phyloP scores from a whole-genome alignment of 1,140 invertebrate species.

The Eciton burchellii region DNA sequence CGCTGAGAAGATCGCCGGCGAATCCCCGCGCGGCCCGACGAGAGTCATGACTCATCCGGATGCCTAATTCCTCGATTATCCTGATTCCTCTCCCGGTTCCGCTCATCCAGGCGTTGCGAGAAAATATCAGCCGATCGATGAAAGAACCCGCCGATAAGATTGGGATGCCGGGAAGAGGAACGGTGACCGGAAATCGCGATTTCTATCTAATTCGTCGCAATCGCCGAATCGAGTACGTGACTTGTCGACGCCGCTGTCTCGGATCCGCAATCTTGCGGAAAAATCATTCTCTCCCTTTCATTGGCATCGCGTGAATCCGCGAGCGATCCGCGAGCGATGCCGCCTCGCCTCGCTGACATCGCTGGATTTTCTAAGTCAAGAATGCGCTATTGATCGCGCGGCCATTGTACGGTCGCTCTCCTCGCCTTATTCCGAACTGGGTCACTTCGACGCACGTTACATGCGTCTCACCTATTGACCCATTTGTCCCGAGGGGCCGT shows the following conservation, averaged over 20 bases:
- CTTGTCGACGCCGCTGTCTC: neutral
- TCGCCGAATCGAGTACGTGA: neutral
- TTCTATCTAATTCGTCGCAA: neutral
- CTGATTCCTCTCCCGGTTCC: neutral
- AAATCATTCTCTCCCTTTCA: neutral
- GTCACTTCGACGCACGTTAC: constrained; percentile 68
- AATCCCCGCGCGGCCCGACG: neutral
- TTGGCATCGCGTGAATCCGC: neutral
- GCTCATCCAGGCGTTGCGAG: neutral
- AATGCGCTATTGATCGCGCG: constrained; percentile 83
- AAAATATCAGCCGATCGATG: neutral
- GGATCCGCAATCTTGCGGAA: constrained; percentile 9
- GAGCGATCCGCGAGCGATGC: constrained; percentile 10
- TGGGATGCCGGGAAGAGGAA: neutral
- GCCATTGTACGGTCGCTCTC: constrained; percentile 43
- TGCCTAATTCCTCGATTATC: constrained; percentile 18
- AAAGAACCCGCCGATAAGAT: constrained; percentile 11
- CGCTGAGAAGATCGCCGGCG: neutral
- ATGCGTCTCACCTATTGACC: constrained; percentile 75
- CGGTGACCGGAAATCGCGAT: constrained; percentile 14
- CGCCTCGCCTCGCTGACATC: constrained; percentile 71
- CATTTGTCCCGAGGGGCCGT: constrained; percentile 59
- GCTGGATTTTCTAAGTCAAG: constrained; percentile 80
- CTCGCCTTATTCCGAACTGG: constrained; percentile 71
- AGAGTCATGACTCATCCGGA: neutral